Evolutionary conservation across 2,113 vertebrate species (phyloP).

Genomic region (Paradoxurus hermaphroditus): DNA sequence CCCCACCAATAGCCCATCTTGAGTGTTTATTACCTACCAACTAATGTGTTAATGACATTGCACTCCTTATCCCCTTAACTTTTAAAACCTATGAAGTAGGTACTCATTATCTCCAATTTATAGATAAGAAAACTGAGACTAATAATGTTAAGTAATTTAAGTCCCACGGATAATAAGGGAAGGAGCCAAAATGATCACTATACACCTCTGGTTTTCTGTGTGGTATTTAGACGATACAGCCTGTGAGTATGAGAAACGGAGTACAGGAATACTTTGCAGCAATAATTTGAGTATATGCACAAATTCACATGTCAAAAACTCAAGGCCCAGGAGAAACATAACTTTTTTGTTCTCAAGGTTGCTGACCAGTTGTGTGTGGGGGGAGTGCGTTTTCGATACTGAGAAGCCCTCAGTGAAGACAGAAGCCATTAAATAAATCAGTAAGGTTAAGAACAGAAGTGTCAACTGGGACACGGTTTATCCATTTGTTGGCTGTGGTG

Average conservation of each 20-base stretch:
- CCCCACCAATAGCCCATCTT: background rate
- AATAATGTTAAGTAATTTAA: slow-evolving; percentile 20
- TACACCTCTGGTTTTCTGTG: background rate
- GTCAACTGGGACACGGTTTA: background rate
- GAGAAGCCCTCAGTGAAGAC: slow-evolving; percentile 23
- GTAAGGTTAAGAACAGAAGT: slow-evolving; percentile 18
- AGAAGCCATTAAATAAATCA: slow-evolving; percentile 32
- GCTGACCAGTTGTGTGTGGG: background rate
- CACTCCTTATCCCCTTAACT: background rate
- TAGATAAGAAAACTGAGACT: background rate
- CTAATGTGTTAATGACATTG: background rate
- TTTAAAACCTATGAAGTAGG: background rate
- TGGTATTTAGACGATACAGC: background rate
- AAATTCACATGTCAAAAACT: slow-evolving; percentile 21
- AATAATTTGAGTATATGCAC: background rate
- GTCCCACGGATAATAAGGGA: background rate
- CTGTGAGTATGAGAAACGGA: background rate
- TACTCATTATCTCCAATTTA: background rate
- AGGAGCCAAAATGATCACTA: background rate
- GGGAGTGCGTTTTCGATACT: background rate
- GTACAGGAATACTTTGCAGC: background rate
- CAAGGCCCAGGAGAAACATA: background rate
- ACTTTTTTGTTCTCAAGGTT: slow-evolving; percentile 3
- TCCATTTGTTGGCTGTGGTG: background rate
- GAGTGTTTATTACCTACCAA: background rate